Base-by-base conservation (phyloP, 2,888 invertebrate species). In the Leptarthrus brevirostris region DNA sequence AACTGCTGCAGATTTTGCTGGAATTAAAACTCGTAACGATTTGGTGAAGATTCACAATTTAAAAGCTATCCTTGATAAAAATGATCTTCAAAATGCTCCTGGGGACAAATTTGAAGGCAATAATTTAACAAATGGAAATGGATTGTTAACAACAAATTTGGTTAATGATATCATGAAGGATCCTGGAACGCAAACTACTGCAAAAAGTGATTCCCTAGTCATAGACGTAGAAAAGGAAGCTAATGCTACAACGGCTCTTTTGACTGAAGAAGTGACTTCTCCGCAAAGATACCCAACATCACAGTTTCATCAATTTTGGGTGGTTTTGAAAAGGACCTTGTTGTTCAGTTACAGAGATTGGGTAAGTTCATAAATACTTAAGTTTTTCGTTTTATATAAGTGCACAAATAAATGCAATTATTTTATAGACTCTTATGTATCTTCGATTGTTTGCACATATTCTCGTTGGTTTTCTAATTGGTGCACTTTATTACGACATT, bases 391-490 rank as follows among this genome's bases (percentile, higher is more conserved):
- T 53, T 18, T 53, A 5, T n/a, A n/a, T n/a, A n/a, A n/a, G n/a
- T n/a, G n/a, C n/a, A n/a, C n/a, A n/a, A n/a, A n/a, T 16, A 54
- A 22, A 54, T n/a, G 8, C 22, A 47, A 14, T 10, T 16, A 77
- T 72, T 76, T 87, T 86, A 16, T 87, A 98, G 97, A 97, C 97
- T 52, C 88, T 98, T 78, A 98, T 97, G 91, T 95, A 96, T 83
- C 89, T 98, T 76, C 92, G 98, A 74, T 87, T 98, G 75, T 94
- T 96, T 86, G 97, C 97, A 2, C 97, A 98, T 84, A 90, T 98
- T 77, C 87, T 95, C 77, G 97, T 98, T 71, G 98, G 97, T 3
- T 91, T 96, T 80, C 87, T 98, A 77, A 98, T 98, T 83, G 98
- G 97, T 76, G 93, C 96, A 71, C 89, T 98, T 77, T 98, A 98